phyloP scores from a whole-genome alignment of 2,888 invertebrate genomes.

The Argyresthia albistria region DNA sequence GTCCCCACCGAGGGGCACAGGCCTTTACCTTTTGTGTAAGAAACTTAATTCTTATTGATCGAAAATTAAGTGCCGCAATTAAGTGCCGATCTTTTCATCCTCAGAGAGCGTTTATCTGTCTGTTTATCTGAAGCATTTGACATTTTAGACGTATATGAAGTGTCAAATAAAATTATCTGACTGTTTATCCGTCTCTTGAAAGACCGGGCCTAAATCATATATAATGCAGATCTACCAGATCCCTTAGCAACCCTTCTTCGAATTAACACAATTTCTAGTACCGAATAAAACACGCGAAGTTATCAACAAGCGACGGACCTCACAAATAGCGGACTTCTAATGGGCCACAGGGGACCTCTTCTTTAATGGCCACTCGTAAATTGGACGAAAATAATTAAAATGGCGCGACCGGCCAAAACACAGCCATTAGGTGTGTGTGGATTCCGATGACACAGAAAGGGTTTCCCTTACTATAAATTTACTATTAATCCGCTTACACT shows the following conservation, averaged over 20 bases:
- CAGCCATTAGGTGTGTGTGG: slow-evolving; percentile 51
- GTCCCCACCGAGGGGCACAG: too few species aligned
- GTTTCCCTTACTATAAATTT: slow-evolving; percentile 38
- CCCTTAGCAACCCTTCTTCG: slow-evolving; percentile 19
- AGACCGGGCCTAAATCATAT: too few species aligned
- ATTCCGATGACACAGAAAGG: slow-evolving; percentile 52
- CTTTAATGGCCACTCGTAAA: slow-evolving; percentile 70
- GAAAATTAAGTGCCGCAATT: too few species aligned
- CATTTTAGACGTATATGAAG: too few species aligned
- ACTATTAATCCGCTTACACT: too few species aligned
- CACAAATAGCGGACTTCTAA: slow-evolving; percentile 46
- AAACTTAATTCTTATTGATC: too few species aligned
- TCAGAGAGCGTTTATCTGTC: too few species aligned
- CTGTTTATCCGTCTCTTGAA: too few species aligned
- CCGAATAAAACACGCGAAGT: slow-evolving; percentile 60
- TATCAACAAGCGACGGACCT: slow-evolving; percentile 58
- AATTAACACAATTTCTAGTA: slow-evolving; percentile 53
- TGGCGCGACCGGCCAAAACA: slow-evolving; percentile 64
- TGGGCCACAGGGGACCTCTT: slow-evolving; percentile 57
- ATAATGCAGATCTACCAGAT: background rate
- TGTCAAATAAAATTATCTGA: too few species aligned
- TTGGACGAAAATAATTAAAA: slow-evolving; percentile 72
- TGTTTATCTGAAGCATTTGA: too few species aligned
- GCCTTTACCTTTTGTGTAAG: too few species aligned
- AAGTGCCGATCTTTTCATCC: too few species aligned